These are phyloP conservation scores for Copsychus sechellarum DNA, from an alignment of 2,113 vertebrate genomes.

Conservation along the genomic window DNA sequence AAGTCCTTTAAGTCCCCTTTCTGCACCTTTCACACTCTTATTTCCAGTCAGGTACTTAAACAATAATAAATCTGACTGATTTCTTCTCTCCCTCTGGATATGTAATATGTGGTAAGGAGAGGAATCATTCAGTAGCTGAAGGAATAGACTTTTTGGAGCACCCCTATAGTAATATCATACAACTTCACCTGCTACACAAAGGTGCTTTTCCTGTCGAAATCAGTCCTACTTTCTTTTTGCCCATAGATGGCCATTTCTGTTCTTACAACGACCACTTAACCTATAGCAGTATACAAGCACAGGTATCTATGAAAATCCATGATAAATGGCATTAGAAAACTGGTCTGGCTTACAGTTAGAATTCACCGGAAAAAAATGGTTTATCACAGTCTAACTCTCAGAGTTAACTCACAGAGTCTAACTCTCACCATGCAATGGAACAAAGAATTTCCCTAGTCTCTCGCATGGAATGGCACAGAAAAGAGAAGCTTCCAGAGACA, in stretches of 20 bases:
- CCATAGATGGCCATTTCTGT: neutral
- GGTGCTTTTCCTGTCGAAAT: neutral
- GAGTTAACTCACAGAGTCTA: neutral
- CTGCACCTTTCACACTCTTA: neutral
- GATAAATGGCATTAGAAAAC: neutral
- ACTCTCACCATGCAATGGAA: neutral
- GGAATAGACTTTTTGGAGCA: neutral
- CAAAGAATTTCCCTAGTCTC: neutral
- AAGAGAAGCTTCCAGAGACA: neutral
- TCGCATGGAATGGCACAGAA: neutral
- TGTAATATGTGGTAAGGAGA: neutral
- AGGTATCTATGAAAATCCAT: neutral
- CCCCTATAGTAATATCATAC: accelerated
- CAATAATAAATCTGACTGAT: neutral
- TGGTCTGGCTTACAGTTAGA: neutral
- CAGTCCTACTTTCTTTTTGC: neutral
- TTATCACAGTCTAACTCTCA: neutral
- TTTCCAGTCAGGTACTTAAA: neutral
- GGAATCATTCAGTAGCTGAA: neutral
- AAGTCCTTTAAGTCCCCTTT: neutral
- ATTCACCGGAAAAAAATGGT: neutral
- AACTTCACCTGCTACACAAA: neutral
- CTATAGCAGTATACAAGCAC: neutral
- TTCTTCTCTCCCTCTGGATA: neutral
- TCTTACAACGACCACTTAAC: neutral